These are phyloP conservation scores for Embidobia sp. DNA, from an alignment of 2,888 invertebrate genomes.

Conservation along the genomic window DNA sequence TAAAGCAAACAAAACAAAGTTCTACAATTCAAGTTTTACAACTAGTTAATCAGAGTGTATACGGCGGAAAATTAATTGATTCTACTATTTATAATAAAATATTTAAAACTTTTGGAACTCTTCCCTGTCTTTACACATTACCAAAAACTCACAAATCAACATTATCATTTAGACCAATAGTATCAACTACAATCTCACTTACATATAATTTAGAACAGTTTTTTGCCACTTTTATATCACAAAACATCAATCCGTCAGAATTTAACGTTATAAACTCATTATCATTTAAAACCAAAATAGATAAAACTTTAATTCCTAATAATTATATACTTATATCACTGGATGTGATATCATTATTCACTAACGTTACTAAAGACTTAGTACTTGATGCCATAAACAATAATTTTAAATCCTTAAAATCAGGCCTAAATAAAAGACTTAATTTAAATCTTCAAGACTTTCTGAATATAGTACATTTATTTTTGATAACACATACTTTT, in stretches of 20 bases:
- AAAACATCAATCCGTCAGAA: neutral
- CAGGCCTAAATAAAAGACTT: neutral
- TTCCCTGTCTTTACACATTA: constrained; percentile 1
- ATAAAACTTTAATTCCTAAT: neutral
- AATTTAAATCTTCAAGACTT: no score
- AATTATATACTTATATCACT: constrained; percentile 10
- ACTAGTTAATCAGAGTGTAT: no score
- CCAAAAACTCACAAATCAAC: constrained; percentile 16
- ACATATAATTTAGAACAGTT: neutral
- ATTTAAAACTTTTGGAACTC: neutral
- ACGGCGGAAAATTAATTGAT: neutral
- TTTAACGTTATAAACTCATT: constrained; percentile 5
- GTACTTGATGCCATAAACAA: neutral
- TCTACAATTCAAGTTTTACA: no score
- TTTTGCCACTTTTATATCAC: neutral
- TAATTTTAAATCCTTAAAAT: neutral
- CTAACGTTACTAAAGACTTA: neutral
- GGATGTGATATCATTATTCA: constrained; percentile 5
- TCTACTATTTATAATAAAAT: neutral
- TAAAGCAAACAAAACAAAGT: no score
- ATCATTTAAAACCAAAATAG: constrained; percentile 3
- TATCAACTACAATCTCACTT: neutral
- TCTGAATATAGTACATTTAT: no score
- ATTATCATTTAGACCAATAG: constrained; percentile 2
- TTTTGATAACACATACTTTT: constrained; percentile 13